Base-by-base conservation (phyloP, 2,797 vertebrate genomes). In the Glossophaga mutica region DNA sequence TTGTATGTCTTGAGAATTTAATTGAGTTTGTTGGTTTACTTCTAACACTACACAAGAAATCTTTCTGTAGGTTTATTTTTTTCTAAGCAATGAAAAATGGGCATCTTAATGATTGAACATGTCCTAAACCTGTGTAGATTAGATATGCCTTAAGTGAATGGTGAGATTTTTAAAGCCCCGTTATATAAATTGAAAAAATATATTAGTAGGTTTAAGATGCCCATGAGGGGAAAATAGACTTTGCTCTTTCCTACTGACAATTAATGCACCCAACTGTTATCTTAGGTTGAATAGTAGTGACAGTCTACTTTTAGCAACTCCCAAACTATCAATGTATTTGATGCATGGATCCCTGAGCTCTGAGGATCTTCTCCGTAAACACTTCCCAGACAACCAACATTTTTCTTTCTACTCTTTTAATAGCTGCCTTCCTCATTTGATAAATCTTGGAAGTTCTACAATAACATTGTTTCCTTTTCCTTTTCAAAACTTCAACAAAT, bases 11-110 rank as follows among this genome's bases (percentile, higher is more conserved):
- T 78, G 77, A 96, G 73, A 92, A 78, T 96, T 93, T 96, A 97
- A 97, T 95, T 96, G 87, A 92, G 34, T 93, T 96, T 94, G 55
- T 77, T 90, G 90, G 96, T 94, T 94, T 92, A 97, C 96, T 94
- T 96, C 52, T 91, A 91, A 82, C 32, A 76, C 32, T 90, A 42
- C 18, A 29, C 55, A 52, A 44, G 9, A 34, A 74, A 87, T 94
- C 67, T 44, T 94, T 34, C 14, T 93, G 8, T 67, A 79, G 22
- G 21, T 57, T 90, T 85, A 85, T 87, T 83, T 94, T 55, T n/a
- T 34, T 59, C 32, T 94, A 76, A 83, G 77, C 57, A 88, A 37
- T 92, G 68, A 94, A 18, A 91, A 90, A 87, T 73, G 16, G 34
- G 5, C 22, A 88, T 88, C 50, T 83, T 67, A 84, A 26, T 95